These are phyloP conservation scores for Dryomyza anilis DNA, from an alignment of 2,888 invertebrate genomes.

Conservation along the genomic window DNA sequence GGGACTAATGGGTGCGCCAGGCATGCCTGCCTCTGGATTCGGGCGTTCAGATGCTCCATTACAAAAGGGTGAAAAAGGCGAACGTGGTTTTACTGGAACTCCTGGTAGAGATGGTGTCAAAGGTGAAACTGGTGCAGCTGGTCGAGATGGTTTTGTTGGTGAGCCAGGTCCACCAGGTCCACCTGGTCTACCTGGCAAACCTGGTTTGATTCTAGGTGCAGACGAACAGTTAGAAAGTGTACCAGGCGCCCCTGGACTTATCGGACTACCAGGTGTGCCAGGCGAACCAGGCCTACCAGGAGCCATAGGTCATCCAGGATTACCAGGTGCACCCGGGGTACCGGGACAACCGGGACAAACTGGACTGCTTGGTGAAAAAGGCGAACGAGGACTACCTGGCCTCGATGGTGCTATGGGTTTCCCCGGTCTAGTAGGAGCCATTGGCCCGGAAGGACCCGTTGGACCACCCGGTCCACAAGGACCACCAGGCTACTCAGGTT, in stretches of 20 bases:
- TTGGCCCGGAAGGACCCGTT: constrained; percentile 60
- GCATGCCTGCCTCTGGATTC: constrained; percentile 49
- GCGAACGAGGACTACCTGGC: constrained; percentile 41
- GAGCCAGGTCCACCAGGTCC: constrained; percentile 65
- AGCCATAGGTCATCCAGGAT: constrained; percentile 66
- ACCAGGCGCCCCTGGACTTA: constrained; percentile 33
- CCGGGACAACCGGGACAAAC: constrained; percentile 66
- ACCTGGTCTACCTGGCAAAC: constrained; percentile 61
- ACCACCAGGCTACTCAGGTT: constrained; percentile 43
- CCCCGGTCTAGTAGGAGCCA: constrained; percentile 66
- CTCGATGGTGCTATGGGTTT: constrained; percentile 58
- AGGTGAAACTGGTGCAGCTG: constrained; percentile 36
- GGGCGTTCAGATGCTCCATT: constrained; percentile 26
- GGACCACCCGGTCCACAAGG: constrained; percentile 64
- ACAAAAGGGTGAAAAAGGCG: constrained; percentile 41
- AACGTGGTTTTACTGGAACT: constrained; percentile 60
- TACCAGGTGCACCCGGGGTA: constrained; percentile 64
- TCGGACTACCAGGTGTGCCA: constrained; percentile 42
- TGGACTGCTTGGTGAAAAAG: constrained; percentile 61
- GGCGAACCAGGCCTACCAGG: constrained; percentile 61
- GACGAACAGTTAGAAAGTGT: constrained; percentile 65
- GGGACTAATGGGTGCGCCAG: constrained; percentile 59
- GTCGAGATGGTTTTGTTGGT: constrained; percentile 64
- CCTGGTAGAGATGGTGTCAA: constrained; percentile 68
- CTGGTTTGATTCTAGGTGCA: constrained; percentile 24